Base-by-base conservation (phyloP, 2,797 vertebrate species). In the Tragelaphus oryx region DNA sequence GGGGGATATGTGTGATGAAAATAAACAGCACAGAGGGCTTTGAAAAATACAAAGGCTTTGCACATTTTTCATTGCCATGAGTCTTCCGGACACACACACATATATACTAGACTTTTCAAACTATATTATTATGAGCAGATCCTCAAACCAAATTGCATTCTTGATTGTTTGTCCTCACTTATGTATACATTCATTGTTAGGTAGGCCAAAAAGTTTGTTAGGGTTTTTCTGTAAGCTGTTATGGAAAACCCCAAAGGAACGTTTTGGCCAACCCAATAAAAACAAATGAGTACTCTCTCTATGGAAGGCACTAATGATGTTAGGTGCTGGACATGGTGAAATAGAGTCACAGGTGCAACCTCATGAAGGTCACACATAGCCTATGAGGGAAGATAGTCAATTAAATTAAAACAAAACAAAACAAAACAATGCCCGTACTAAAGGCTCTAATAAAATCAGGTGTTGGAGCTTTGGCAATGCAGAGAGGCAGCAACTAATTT, bases 121-220 rank as follows among this genome's bases (percentile, higher is more conserved):
- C 94, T 93, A 92, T 83, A 95, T 89, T 74, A 89, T 74, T 83
- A 76, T 74, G 30, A 91, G 89, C 44, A 95, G 65, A 89, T 89
- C 78, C 65, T 80, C 80, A 96, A 93, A 93, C 30, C 60, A 95
- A 95, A 95, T 33, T 85, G 6, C 81, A 85, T 87, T 89, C 68
- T 93, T 60, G 50, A 55, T 37, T 79, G 18, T 55, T 82, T 68
- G 50, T 91, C 79, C n/a, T 91, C 0, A 0, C 17, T 82, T 24
- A 65, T 62, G 24, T 59, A 78, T 55, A n/a, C 52, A 83, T 54
- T 95, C 4, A 37, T 59, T 91, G 41, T 44, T 44, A 26, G 37
- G 22, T 26, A 0, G 1, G 68, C 68, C 37, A 71, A 71, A 71
- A 41, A 24, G 68, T 71, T 71, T 13, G 68, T 41, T 24, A 41